These are phyloP conservation scores for Xiphophorus hellerii DNA, from an alignment of 2,113 vertebrate genomes.

Conservation along the genomic window DNA sequence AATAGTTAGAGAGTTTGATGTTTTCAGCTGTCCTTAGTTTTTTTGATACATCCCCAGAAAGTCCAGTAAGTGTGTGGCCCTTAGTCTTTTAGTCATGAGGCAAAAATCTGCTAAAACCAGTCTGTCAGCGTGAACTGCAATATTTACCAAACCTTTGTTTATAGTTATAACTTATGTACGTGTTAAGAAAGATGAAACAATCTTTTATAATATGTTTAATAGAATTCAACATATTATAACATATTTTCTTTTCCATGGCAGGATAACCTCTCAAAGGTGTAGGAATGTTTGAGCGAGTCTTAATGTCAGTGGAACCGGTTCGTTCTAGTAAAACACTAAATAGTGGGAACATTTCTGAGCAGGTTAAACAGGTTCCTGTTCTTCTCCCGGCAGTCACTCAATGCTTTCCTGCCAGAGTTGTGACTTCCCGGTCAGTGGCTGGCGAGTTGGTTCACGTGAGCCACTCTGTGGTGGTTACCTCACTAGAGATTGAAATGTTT, in stretches of 20 bases:
- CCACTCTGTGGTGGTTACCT: background rate
- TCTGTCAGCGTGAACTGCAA: too few relatives aligned
- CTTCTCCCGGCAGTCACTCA: constrained; percentile 6
- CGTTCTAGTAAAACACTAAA: background rate
- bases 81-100: too few relatives aligned
- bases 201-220: too few relatives aligned
- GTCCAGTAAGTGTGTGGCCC: too few relatives aligned
- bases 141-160: too few relatives aligned
- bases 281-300: background rate
- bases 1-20: too few relatives aligned
- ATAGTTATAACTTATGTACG: too few relatives aligned
- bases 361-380: constrained; percentile 37
- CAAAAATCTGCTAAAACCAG: too few relatives aligned
- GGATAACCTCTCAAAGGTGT: background rate
- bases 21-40: too few relatives aligned
- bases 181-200: too few relatives aligned
- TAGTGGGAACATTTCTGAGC: constrained; percentile 5
- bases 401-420: background rate
- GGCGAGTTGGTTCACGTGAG: background rate
- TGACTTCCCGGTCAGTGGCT: background rate
- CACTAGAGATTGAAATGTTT: background rate
- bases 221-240: too few relatives aligned
- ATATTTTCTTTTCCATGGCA: background rate
- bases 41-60: too few relatives aligned
- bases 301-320: background rate